These are phyloP conservation scores for Heterochromis multidens DNA, from an alignment of 2,113 vertebrate genomes.

Conservation along the genomic window DNA sequence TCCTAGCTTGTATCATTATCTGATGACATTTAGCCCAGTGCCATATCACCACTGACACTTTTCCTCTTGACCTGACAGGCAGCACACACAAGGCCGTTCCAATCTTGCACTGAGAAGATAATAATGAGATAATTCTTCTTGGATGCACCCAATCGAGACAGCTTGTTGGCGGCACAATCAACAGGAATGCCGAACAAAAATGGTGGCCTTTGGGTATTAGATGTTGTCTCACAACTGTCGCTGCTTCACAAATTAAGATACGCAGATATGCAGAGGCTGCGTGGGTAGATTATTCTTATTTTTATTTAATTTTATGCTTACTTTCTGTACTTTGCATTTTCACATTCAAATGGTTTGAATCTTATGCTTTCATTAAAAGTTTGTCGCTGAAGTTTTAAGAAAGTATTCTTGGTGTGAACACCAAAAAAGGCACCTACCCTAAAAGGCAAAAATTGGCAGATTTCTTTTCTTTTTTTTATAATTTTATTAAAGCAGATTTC, in stretches of 20 bases:
- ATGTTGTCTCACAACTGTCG: neutral
- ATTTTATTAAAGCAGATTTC: neutral
- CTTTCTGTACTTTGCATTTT: too few species aligned
- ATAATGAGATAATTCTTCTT: neutral
- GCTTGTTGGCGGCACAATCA: neutral
- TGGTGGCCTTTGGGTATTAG: neutral
- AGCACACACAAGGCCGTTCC: neutral
- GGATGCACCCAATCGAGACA: neutral
- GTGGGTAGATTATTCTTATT: neutral
- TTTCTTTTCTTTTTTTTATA: too few species aligned
- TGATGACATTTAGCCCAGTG: slow-evolving; percentile 16
- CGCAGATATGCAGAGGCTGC: fast-evolving
- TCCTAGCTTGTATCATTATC: neutral
- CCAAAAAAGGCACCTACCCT: neutral
- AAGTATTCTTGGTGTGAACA: neutral
- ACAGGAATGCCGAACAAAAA: neutral
- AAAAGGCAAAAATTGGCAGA: too few species aligned
- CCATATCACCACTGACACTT: neutral
- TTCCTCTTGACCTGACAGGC: slow-evolving; percentile 18
- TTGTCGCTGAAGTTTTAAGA: neutral
- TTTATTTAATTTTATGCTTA: neutral
- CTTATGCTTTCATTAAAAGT: too few species aligned
- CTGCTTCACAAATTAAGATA: neutral
- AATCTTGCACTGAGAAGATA: neutral
- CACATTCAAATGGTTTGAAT: too few species aligned